phyloP scores from a whole-genome alignment of 2,113 vertebrate genomes.

The Notarius quadriscutis region DNA sequence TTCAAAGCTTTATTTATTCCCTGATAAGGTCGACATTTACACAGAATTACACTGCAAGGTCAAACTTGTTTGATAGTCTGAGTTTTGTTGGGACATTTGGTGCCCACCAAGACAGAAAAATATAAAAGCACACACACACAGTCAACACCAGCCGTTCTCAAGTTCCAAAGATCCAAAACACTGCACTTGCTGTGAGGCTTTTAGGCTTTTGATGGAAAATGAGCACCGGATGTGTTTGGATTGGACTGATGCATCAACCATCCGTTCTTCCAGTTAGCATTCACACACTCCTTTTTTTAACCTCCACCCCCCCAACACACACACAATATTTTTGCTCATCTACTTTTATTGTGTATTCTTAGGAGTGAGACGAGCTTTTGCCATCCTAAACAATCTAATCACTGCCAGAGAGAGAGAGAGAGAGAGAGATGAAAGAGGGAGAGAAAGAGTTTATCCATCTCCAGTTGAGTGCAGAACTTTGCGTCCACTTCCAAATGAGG shows the following conservation, averaged over 20 bases:
- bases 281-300: not conserved
- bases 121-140: not conserved
- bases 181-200: constrained; percentile 26
- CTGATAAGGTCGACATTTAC: not conserved
- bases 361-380: not conserved
- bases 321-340: constrained; percentile 3
- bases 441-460: not conserved
- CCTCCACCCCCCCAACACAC: not conserved
- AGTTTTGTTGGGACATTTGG: not conserved
- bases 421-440: not conserved
- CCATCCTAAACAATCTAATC: constrained; percentile 18
- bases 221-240: constrained; percentile 28
- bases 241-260: constrained; percentile 18
- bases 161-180: constrained; percentile 19
- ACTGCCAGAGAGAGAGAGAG: not conserved
- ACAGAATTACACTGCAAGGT: not conserved
- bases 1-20: not conserved
- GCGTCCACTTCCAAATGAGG: not conserved
- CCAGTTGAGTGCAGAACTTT: constrained; percentile 3
- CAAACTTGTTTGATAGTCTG: not conserved
- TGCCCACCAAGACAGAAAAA: not conserved
- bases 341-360: constrained; percentile 19
- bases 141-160: not conserved
- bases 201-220: constrained; percentile 22
- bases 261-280: constrained; percentile 6